A percentile compares a stretch with the other conserved stretches of the same genome.
Conservation (phyloP, 2,888 invertebrate genomes). For the Phalera bucephala region DNA sequence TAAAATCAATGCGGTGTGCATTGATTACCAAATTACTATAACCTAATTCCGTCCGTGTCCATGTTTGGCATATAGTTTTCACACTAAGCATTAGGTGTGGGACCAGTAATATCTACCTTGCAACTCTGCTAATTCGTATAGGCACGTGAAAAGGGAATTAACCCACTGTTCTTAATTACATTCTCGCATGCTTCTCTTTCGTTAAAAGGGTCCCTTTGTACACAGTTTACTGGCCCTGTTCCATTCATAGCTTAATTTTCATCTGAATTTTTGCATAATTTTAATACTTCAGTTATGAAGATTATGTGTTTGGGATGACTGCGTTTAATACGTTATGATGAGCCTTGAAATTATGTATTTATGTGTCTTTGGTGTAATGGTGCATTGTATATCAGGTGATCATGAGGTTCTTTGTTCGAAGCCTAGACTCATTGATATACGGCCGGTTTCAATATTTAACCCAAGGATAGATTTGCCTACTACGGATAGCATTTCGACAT, state of each 20-base stretch:
- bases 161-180: slow-evolving; percentile 79
- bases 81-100: slow-evolving; percentile 42
- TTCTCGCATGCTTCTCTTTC: slow-evolving; percentile 79
- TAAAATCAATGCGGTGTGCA: too few species aligned
- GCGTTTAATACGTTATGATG: background rate
- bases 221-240: slow-evolving; percentile 56
- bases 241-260: slow-evolving; percentile 56
- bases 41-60: too few species aligned
- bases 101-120: slow-evolving; percentile 49
- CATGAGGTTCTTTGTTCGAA: too few species aligned
- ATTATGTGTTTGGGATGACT: slow-evolving; percentile 25
- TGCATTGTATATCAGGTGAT: too few species aligned
- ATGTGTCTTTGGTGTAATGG: too few species aligned
- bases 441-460: too few species aligned
- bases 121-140: slow-evolving; percentile 70
- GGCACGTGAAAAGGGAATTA: slow-evolving; percentile 77
- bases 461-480: too few species aligned
- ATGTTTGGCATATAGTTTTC: slow-evolving; percentile 28
- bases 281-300: slow-evolving; percentile 30
- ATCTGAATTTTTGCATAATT: slow-evolving; percentile 36
- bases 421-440: too few species aligned
- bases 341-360: too few species aligned
- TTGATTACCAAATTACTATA: too few species aligned
- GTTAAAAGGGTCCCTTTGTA: slow-evolving; percentile 72
- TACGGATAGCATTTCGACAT: too few species aligned